These are phyloP conservation scores for Tenualosa thibaudeaui DNA, from an alignment of 2,797 vertebrate species.

Conservation along the genomic window DNA sequence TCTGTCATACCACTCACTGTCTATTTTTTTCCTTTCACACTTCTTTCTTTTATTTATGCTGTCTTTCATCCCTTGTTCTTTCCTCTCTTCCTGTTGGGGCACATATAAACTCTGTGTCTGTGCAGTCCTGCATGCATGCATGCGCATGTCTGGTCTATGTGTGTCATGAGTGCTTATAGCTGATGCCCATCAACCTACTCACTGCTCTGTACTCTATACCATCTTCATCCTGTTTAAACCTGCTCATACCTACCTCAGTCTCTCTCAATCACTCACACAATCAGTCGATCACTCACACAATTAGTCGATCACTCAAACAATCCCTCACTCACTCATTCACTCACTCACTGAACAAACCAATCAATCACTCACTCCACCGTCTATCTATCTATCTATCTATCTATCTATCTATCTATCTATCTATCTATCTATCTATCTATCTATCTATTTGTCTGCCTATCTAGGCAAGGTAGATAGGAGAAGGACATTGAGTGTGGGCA, in stretches of 20 bases:
- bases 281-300: too few species aligned
- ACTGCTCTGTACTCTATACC: not conserved
- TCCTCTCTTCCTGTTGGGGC: not conserved
- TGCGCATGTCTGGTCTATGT: not conserved
- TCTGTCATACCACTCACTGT: conserved; percentile 16
- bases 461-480: not conserved
- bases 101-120: too few species aligned
- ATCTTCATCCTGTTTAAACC: too few species aligned
- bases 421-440: not conserved
- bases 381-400: not conserved
- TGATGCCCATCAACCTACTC: not conserved
- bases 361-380: not conserved
- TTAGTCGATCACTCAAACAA: too few species aligned
- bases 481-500: not conserved
- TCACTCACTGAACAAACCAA: too few species aligned
- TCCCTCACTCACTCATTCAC: too few species aligned
- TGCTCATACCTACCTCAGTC: too few species aligned
- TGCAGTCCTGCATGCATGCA: not conserved
- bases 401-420: not conserved
- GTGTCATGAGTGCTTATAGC: not conserved
- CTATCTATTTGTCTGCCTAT: not conserved
- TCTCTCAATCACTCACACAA: not conserved
- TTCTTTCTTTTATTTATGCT: not conserved
- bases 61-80: not conserved
- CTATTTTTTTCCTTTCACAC: not conserved